These are phyloP conservation scores for Scomber scombrus DNA, from an alignment of 2,113 vertebrate species.

Conservation along the genomic window DNA sequence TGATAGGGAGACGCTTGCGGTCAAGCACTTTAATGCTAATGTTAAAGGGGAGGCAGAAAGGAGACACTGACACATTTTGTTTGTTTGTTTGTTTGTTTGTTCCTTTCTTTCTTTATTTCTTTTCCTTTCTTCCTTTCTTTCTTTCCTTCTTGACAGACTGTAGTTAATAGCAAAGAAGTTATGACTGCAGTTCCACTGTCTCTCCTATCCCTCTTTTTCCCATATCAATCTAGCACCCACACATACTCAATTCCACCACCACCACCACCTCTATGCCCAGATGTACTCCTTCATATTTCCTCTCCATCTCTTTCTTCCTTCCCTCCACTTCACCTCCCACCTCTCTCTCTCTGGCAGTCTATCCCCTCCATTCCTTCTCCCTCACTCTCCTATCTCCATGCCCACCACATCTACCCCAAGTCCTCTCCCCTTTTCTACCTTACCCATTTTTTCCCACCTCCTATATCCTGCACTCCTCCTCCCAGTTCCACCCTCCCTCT, in stretches of 20 bases:
- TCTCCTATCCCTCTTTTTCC: background rate
- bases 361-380: slow-evolving; percentile 1
- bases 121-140: background rate
- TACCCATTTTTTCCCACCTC: slow-evolving; percentile 13
- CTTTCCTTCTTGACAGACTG: background rate
- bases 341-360: background rate
- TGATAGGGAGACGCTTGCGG: slow-evolving; percentile 66
- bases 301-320: slow-evolving; percentile 17
- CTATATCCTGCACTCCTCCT: slow-evolving; percentile 36
- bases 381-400: slow-evolving; percentile 24
- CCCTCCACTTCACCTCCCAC: slow-evolving; percentile 10
- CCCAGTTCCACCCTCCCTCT: slow-evolving; percentile 29
- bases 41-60: slow-evolving; percentile 9
- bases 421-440: slow-evolving; percentile 29
- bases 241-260: background rate
- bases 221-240: background rate
- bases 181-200: background rate
- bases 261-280: slow-evolving; percentile 1
- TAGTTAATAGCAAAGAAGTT: background rate
- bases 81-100: background rate
- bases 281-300: slow-evolving; percentile 8
- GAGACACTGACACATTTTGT: background rate
- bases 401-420: slow-evolving; percentile 29
- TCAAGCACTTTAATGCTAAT: slow-evolving; percentile 63
- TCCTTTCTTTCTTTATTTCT: background rate